Base-by-base conservation (phyloP, 2,888 invertebrate species). In the Pammene fasciana region DNA sequence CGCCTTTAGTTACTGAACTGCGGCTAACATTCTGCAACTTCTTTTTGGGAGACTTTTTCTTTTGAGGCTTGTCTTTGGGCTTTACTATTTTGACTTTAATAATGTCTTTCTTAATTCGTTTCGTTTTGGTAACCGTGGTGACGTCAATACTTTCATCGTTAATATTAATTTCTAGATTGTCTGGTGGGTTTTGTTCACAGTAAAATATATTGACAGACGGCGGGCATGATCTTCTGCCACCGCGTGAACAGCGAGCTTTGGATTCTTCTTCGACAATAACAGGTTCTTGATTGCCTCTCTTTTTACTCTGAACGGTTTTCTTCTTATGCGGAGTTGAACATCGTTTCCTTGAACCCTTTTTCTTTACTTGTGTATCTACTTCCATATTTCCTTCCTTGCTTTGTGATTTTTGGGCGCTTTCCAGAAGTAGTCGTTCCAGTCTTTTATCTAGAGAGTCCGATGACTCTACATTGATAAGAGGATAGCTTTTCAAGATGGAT, bases 81-180 rank as follows among this genome's bases (percentile, higher is more conserved):
- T 83, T 86, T 10, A 79, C 72, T 74, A 92, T 91, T 83, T 92
- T 92, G 0, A 92, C 90, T 83, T 86, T 90, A 16, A 92, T 90
- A 0, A 91, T 71, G 61, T 90, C 86, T 75, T 89, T 90, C 75
- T 88, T 89, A 61, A 76, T 82, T 72, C 72, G 83, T 73, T 76
- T 79, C 82, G 18, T 72, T 59, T 71, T 82, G 79, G 18, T 72
- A 67, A 26, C 67, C 57, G 45, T 14, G 65, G 36, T 68, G 38
- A 2, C 45, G 43, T 54, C 66, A 71, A 26, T 66, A 61, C 3
- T 71, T 67, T 70, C 43, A 26, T 26, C 75, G 65, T 61, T 73
- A 75, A 54, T 79, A 75, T 48, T 74, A 68, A 41, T 72, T 73
- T 55, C 75, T 72, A 16, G 72, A 50, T n/a, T 76, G 38, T 68